Evolutionary conservation across 2,888 invertebrate genomes (phyloP).

Genomic region (Ernsta delagoae): DNA sequence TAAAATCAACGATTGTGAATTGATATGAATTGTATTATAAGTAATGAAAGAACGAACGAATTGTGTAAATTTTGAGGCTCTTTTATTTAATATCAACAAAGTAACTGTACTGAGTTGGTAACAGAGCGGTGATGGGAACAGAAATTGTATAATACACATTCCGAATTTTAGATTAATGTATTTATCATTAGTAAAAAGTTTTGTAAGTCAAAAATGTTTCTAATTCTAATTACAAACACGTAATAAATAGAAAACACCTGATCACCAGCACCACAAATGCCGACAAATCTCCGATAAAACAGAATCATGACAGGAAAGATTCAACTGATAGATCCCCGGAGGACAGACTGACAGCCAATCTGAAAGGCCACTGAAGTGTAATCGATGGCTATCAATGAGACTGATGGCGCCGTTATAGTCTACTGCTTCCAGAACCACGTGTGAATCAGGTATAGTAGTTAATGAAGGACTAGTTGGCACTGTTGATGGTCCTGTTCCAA

Average conservation of each 20-base stretch:
- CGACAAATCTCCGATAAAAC: constrained; percentile 3
- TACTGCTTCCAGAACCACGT: background rate
- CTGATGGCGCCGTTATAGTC: constrained; percentile 27
- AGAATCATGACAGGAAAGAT: constrained; percentile 14
- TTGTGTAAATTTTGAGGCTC: background rate
- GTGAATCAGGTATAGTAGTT: background rate
- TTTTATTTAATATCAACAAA: background rate
- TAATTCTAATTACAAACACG: background rate
- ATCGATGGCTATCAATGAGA: constrained; percentile 29
- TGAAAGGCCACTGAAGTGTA: constrained; percentile 19
- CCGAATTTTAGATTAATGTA: too few relatives aligned
- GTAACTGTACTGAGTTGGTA: background rate
- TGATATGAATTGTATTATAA: constrained; percentile 23
- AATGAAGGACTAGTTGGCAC: too few relatives aligned
- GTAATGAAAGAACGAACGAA: constrained; percentile 16
- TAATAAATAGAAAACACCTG: too few relatives aligned
- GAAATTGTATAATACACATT: too few relatives aligned
- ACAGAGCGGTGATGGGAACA: too few relatives aligned
- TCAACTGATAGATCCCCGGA: constrained; percentile 21
- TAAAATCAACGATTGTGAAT: constrained; percentile 12
- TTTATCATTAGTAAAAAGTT: too few relatives aligned
- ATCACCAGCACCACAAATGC: background rate
- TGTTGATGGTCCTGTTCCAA: too few relatives aligned
- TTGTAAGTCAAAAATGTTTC: too few relatives aligned
- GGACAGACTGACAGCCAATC: constrained; percentile 22